A percentile compares a stretch with the other conserved stretches of the same genome.
Conservation (phyloP, 2,113 vertebrate species). For the Spea bombifrons region DNA sequence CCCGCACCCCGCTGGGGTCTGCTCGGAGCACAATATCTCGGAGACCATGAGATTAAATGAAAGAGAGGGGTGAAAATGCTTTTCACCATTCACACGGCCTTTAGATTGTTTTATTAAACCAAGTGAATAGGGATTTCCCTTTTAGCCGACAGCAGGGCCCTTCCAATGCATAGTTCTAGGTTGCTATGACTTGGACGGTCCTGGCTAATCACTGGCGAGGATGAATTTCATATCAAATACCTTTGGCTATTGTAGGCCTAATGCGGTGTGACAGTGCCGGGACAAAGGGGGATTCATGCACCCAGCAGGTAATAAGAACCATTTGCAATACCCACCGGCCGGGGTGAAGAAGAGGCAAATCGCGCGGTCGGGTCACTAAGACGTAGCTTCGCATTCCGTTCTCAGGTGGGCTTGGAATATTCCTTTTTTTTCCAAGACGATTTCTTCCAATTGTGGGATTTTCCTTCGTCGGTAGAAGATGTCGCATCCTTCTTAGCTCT, state of each 20-base stretch:
- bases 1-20: conserved; percentile 81
- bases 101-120: conserved; percentile 95
- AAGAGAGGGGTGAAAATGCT: conserved; percentile 94
- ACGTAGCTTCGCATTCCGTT: conserved; percentile 69
- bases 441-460: conserved; percentile 62
- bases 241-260: conserved; percentile 86
- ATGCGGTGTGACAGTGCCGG: conserved; percentile 88
- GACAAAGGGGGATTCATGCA: conserved; percentile 93
- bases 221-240: conserved; percentile 99
- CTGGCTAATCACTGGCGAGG: conserved; percentile 95
- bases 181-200: conserved; percentile 99
- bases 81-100: conserved; percentile 99
- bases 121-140: conserved; percentile 96
- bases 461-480: conserved; percentile 16
- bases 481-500: not conserved
- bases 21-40: conserved; percentile 92
- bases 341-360: conserved; percentile 66
- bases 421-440: conserved; percentile 60
- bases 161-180: conserved; percentile 93
- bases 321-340: conserved; percentile 79
- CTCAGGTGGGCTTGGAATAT: conserved; percentile 70
- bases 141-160: conserved; percentile 84
- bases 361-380: conserved; percentile 64
- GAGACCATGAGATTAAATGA: conserved; percentile 97
- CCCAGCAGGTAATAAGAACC: conserved; percentile 93